Evolutionary conservation across 2,888 invertebrate species (phyloP).

Genomic region (Agrenia bidenticulata): DNA sequence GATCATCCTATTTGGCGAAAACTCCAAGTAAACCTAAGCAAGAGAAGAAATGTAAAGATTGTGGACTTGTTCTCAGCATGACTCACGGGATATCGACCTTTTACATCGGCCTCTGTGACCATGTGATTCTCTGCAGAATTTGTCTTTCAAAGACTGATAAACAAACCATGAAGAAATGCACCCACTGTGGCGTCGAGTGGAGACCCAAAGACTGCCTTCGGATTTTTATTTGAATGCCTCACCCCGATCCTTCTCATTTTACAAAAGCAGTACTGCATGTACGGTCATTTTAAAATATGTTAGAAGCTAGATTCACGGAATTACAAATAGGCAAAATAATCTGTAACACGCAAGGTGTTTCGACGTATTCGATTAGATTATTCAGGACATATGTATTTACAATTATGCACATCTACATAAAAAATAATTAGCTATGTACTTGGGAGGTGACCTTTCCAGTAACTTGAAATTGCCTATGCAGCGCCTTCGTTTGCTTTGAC

Average conservation of each 20-base stretch:
- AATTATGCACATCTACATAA: too few species aligned
- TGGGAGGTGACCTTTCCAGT: not conserved
- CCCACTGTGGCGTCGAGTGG: conserved; percentile 38
- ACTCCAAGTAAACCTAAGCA: conserved; percentile 14
- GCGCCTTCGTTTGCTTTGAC: not conserved
- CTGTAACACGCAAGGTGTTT: too few species aligned
- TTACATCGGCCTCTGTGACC: conserved; percentile 42
- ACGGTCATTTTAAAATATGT: too few species aligned
- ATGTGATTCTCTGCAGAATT: conserved; percentile 34
- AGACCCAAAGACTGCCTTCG: conserved; percentile 43
- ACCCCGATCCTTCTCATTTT: too few species aligned
- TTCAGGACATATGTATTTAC: too few species aligned
- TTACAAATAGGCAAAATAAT: too few species aligned
- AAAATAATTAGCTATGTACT: not conserved
- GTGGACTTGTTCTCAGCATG: conserved; percentile 33
- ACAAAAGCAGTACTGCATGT: too few species aligned
- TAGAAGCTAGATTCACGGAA: too few species aligned
- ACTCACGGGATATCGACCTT: conserved; percentile 40
- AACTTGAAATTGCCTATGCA: not conserved
- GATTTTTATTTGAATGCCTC: conserved; percentile 33
- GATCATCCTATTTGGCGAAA: conserved; percentile 29
- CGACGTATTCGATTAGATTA: too few species aligned
- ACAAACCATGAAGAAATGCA: conserved; percentile 36
- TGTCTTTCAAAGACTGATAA: conserved; percentile 42
- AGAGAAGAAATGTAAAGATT: conserved; percentile 33